phyloP scores from a whole-genome alignment of 2,888 invertebrate species.

The Xylocampa areola region DNA sequence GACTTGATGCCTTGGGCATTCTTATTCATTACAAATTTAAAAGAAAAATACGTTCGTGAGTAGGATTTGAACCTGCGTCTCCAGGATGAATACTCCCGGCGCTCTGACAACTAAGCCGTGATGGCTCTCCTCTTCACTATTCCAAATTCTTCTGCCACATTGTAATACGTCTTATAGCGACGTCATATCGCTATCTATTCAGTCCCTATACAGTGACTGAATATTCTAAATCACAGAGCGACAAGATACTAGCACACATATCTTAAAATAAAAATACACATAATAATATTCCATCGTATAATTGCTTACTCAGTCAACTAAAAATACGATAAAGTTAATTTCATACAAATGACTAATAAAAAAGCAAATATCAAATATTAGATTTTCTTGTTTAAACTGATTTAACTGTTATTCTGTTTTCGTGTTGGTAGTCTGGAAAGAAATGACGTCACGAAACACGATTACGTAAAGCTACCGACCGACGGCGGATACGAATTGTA shows the following conservation, averaged over 20 bases:
- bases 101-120: too few relatives aligned
- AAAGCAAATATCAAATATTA: conserved; percentile 30
- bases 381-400: conserved; percentile 23
- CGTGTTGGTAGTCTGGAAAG: background rate
- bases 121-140: too few relatives aligned
- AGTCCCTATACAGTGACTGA: too few relatives aligned
- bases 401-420: conserved; percentile 29
- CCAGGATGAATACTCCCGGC: too few relatives aligned
- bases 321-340: conserved; percentile 42
- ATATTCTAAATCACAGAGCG: too few relatives aligned
- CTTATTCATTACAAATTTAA: too few relatives aligned
- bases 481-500: background rate
- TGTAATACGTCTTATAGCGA: too few relatives aligned
- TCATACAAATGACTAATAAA: conserved; percentile 31
- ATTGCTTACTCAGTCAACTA: conserved; percentile 9
- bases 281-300: conserved; percentile 9
- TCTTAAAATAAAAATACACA: background rate
- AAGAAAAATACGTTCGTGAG: too few relatives aligned
- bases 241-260: background rate
- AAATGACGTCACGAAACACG: conserved; percentile 8
- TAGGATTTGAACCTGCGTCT: too few relatives aligned
- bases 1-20: too few relatives aligned
- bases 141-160: too few relatives aligned
- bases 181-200: too few relatives aligned
- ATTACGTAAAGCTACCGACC: background rate